A percentile compares a stretch with the other conserved stretches of the same genome.
phyloP scores from a whole-genome alignment of 2,113 vertebrate species.

The Tyrannus savana region DNA sequence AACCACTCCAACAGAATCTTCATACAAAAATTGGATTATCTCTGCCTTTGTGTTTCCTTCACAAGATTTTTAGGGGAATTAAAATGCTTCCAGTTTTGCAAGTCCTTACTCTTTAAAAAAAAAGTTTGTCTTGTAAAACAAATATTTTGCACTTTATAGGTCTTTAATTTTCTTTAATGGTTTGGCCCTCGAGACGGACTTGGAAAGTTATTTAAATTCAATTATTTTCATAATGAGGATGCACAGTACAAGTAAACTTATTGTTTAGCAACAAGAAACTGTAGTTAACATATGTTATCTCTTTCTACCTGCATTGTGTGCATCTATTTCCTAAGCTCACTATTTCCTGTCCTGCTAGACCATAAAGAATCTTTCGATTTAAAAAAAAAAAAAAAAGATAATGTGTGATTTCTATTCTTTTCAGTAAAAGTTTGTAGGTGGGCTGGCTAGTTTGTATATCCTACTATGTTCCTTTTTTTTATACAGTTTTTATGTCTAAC shows the following conservation, averaged over 20 bases:
- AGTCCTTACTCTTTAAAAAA: background rate
- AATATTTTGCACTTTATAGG: background rate
- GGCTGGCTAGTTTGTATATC: background rate
- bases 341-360: background rate
- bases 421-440: background rate
- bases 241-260: background rate
- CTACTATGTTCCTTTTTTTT: background rate
- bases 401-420: background rate
- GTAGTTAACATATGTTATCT: background rate
- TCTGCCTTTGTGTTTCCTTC: background rate
- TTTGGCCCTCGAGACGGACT: background rate
- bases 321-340: background rate
- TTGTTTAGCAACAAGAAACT: background rate
- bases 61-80: background rate
- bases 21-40: background rate
- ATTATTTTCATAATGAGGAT: background rate
- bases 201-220: background rate
- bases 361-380: background rate
- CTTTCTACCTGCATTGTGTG: background rate
- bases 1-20: background rate
- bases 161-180: background rate
- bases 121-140: background rate
- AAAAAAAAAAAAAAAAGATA: background rate
- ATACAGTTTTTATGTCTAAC: background rate
- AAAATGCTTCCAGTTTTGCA: background rate